Conservation (phyloP, 2,888 invertebrate genomes). For the Sinopyrophorus schimmeli region DNA sequence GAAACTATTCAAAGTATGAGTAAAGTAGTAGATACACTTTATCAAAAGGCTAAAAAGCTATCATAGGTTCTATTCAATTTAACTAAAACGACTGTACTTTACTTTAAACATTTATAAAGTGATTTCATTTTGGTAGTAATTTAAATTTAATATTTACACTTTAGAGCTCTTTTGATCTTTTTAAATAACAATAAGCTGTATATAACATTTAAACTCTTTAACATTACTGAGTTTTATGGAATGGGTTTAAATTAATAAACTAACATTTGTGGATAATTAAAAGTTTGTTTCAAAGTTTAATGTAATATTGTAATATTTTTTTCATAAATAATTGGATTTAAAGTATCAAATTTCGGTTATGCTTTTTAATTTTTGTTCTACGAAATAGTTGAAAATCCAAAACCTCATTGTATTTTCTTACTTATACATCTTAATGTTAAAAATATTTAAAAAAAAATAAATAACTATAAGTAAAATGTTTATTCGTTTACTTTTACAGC, state of each 20-base stretch:
- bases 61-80: constrained; percentile 64
- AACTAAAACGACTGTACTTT: constrained; percentile 29
- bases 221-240: constrained; percentile 15
- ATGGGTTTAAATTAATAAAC: constrained; percentile 17
- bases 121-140: constrained; percentile 22
- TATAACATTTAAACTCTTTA: constrained; percentile 17
- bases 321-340: too few species aligned
- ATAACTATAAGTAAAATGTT: too few species aligned
- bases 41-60: constrained; percentile 98
- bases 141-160: constrained; percentile 17
- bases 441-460: too few species aligned
- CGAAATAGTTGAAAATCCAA: too few species aligned
- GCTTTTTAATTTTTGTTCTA: too few species aligned
- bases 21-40: constrained; percentile 98
- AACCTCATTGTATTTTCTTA: too few species aligned
- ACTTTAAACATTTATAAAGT: constrained; percentile 22
- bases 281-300: too few species aligned
- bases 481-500: too few species aligned
- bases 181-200: constrained; percentile 23
- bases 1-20: constrained; percentile 99
- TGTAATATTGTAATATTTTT: too few species aligned
- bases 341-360: too few species aligned
- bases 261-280: constrained; percentile 12
- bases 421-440: too few species aligned
- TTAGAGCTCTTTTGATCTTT: constrained; percentile 20